These are phyloP conservation scores for Schrankia costaestrigalis DNA, from an alignment of 2,888 invertebrate species.

Conservation along the genomic window DNA sequence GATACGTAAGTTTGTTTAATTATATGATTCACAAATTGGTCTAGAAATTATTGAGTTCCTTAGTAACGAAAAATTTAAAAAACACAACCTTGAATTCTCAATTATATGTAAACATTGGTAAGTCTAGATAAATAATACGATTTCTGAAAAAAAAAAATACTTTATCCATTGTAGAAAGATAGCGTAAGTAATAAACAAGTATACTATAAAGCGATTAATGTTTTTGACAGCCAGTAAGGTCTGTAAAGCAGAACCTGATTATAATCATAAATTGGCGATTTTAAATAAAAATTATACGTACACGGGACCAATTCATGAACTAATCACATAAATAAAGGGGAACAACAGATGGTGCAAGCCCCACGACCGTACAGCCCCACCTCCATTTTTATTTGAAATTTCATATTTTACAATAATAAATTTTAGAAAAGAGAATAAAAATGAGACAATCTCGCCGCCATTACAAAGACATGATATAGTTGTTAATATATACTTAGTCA, in stretches of 20 bases:
- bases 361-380: slow-evolving; percentile 46
- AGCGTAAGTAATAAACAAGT: slow-evolving; percentile 18
- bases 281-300: slow-evolving; percentile 64
- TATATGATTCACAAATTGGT: too few species aligned
- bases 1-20: too few species aligned
- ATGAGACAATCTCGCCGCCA: slow-evolving; percentile 50
- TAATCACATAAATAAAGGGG: slow-evolving; percentile 72
- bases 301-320: slow-evolving; percentile 54
- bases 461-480: slow-evolving; percentile 65
- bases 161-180: slow-evolving; percentile 11
- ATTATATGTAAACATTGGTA: too few species aligned
- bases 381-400: slow-evolving; percentile 53
- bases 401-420: slow-evolving; percentile 69
- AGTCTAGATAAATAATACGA: too few species aligned
- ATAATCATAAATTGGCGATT: slow-evolving; percentile 71
- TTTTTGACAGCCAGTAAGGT: slow-evolving; percentile 33
- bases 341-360: slow-evolving; percentile 66
- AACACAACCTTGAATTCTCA: too few species aligned
- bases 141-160: too few species aligned
- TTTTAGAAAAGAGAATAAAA: slow-evolving; percentile 56
- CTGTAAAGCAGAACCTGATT: slow-evolving; percentile 48
- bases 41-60: too few species aligned
- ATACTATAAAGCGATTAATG: slow-evolving; percentile 34
- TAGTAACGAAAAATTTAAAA: too few species aligned
- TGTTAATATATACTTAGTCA: slow-evolving; percentile 56